phyloP scores from a whole-genome alignment of 2,888 invertebrate species.

The Oxyscelio sp. region DNA sequence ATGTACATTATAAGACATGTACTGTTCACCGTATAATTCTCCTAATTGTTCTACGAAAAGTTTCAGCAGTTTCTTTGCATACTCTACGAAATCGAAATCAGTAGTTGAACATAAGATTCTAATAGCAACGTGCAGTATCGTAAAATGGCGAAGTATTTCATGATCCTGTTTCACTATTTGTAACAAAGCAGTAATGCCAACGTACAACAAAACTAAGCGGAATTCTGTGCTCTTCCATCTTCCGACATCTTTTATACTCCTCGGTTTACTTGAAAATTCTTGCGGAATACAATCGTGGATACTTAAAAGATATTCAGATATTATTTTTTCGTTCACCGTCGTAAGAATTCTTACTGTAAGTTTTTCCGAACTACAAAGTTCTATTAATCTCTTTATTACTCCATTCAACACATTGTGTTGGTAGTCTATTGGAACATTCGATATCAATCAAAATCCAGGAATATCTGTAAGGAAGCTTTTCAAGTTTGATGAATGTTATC shows the following conservation, averaged over 20 bases:
- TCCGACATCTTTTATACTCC: neutral
- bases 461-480: conserved; percentile 5
- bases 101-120: neutral
- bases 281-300: neutral
- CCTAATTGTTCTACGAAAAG: neutral
- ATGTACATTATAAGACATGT: conserved; percentile 30
- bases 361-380: neutral
- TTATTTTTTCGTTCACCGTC: neutral
- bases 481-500: conserved; percentile 1
- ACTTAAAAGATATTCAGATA: neutral
- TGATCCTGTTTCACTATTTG: no score
- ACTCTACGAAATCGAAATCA: neutral
- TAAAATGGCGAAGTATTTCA: conserved; percentile 70
- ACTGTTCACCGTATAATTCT: neutral
- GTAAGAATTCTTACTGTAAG: neutral
- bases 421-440: neutral
- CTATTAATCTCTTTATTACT: conserved; percentile 7
- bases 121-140: conserved; percentile 71
- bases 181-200: conserved; percentile 77
- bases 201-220: conserved; percentile 74
- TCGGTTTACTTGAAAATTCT: conserved; percentile 22
- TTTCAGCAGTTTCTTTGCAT: neutral
- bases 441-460: neutral
- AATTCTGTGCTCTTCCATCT: conserved; percentile 26
- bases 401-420: conserved; percentile 14